Conservation (phyloP, 92 coral and sea anemone species). For the Virgularia gustaviana region DNA sequence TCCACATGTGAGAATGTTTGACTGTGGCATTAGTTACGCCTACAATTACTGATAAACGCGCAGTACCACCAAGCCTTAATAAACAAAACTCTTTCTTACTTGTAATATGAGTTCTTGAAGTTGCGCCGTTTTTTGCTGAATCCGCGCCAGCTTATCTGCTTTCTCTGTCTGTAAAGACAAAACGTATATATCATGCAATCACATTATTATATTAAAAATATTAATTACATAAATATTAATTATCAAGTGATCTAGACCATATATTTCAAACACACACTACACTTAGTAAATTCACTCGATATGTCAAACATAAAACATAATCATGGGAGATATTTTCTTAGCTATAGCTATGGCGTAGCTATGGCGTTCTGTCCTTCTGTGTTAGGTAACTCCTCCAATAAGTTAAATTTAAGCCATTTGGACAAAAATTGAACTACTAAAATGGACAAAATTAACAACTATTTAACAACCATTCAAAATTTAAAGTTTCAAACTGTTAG, state of each 20-base stretch:
- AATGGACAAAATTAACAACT: no score
- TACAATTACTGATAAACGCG: not conserved
- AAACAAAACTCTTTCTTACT: no score
- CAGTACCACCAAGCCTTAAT: no score
- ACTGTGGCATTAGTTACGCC: not conserved
- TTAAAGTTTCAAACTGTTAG: no score
- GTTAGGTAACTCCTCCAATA: no score
- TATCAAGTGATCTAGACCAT: not conserved
- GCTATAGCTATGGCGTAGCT: no score
- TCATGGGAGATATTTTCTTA: no score
- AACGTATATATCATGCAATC: not conserved
- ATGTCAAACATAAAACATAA: not conserved
- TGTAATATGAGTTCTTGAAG: constrained; percentile 96
- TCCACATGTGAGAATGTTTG: not conserved
- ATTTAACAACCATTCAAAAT: no score
- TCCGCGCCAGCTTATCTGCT: constrained; percentile 79
- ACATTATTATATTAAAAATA: not conserved
- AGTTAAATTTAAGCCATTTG: no score
- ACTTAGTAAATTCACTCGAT: not conserved
- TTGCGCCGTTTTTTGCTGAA: constrained; percentile 94
- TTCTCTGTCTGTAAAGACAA: constrained; percentile 67
- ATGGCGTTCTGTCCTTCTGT: no score
- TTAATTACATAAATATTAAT: not conserved
- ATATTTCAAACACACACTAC: not conserved
- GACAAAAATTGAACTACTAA: no score